Evolutionary conservation across 2,888 invertebrate genomes (phyloP), one percentile per base, ranked within the genome.

Genomic region (Gastracanthus pulcherrimus): DNA sequence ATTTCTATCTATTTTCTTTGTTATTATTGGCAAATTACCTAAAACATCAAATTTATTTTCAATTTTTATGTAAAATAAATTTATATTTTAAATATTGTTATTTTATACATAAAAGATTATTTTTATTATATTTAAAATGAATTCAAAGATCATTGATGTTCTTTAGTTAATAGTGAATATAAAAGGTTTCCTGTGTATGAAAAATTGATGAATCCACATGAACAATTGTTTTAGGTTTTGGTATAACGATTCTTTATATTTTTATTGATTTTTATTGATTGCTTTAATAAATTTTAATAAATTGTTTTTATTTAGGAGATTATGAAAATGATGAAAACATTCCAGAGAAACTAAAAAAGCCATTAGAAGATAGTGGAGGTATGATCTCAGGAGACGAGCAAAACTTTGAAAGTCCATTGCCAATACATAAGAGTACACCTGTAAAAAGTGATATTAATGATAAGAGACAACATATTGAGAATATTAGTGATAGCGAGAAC

Each of bases 401-500:
- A 9, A 74, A 58, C 13, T 74, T 76, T 5, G 80, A 83, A 45
- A 48, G 23, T 41, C 19, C 45, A 19, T 26, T 72, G 23, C 76
- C 85, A 16, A 58, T 26, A 11, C 83, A 80, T 45, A 84, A 70
- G 66, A 85, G 77, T 48, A 83, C 83, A 48, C 80, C 81, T 2
- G 67, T 72, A 23, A 85, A 84, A 41, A 84, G 82, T 11, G 71
- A 84, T 64, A 45, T 34, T 48, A 66, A 72, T 5, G 76, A 80
- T 38, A 74, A 77, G 5, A 23, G 26, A 13, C 66, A 34, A 67
- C 51, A 31, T 23, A 62, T 55, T n/a, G 87, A 86, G 3, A 83
- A 81, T 45, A 76, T 83, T 16, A 77, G 86, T 13, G 84, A 76
- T 48, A 55, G 76, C 3, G 86, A 86, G 36, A 86, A 86, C 7